These are phyloP conservation scores for Eupeodes luniger DNA, from an alignment of 2,888 invertebrate species.

Conservation along the genomic window DNA sequence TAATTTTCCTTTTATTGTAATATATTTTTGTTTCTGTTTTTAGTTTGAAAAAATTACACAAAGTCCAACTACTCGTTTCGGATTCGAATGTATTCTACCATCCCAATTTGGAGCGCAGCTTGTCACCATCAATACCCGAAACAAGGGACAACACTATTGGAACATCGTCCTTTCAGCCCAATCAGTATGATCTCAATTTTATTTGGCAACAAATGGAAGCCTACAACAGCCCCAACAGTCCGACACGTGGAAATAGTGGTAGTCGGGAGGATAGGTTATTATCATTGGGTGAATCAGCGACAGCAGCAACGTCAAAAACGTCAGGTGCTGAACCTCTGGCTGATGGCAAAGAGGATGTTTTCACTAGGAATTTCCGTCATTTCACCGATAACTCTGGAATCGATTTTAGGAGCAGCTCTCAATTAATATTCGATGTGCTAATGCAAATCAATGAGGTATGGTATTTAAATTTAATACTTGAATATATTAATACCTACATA, in stretches of 20 bases:
- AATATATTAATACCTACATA: too few relatives aligned
- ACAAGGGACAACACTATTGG: slow-evolving; percentile 82
- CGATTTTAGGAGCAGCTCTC: slow-evolving; percentile 96
- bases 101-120: slow-evolving; percentile 86
- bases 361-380: slow-evolving; percentile 82
- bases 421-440: slow-evolving; percentile 95
- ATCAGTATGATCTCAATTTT: slow-evolving; percentile 84
- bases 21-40: slow-evolving; percentile 22
- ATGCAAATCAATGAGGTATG: slow-evolving; percentile 87
- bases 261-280: slow-evolving; percentile 36
- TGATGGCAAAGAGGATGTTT: slow-evolving; percentile 78
- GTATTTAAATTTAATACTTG: slow-evolving; percentile 68
- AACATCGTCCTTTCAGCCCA: slow-evolving; percentile 82
- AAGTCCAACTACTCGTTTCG: slow-evolving; percentile 82
- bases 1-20: neutral
- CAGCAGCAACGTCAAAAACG: slow-evolving; percentile 43
- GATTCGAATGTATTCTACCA: slow-evolving; percentile 86
- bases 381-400: slow-evolving; percentile 87
- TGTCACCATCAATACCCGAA: slow-evolving; percentile 65
- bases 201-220: slow-evolving; percentile 84
- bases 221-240: slow-evolving; percentile 77
- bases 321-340: slow-evolving; percentile 31
- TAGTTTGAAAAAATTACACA: slow-evolving; percentile 83
- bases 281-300: slow-evolving; percentile 50
- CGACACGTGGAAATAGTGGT: slow-evolving; percentile 56